Conservation (phyloP, 2,113 vertebrate genomes). For the Paradisaea rubra region DNA sequence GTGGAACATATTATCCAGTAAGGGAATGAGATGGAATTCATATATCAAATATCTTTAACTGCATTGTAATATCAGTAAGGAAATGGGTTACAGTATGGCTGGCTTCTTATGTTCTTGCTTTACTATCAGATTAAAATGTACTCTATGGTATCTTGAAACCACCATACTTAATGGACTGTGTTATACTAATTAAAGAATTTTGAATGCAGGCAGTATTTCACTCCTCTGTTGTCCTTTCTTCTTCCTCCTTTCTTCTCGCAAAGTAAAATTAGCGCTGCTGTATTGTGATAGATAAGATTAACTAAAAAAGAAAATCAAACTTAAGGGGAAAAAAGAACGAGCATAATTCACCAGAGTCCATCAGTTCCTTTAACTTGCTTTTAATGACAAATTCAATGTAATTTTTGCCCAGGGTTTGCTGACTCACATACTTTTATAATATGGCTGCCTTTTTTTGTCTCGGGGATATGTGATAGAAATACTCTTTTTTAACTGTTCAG, state of each 20-base stretch:
- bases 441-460: neutral
- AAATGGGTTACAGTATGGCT: neutral
- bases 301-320: neutral
- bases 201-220: conserved; percentile 16
- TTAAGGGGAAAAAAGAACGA: neutral
- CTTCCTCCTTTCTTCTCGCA: neutral
- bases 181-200: conserved; percentile 53
- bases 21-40: neutral
- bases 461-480: neutral
- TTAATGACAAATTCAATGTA: neutral
- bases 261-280: neutral
- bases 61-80: neutral
- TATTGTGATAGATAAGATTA: neutral
- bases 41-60: conserved; percentile 1
- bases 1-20: conserved; percentile 21
- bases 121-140: conserved; percentile 4
- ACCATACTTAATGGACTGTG: conserved; percentile 39
- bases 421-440: neutral
- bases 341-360: neutral
- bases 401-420: neutral
- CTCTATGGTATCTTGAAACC: neutral
- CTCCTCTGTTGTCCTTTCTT: conserved; percentile 11
- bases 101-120: neutral
- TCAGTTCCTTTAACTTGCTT: neutral
- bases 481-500: neutral